Percentiles rank a stretch among this genome's conserved stretches.
These are phyloP conservation scores for Geopemphigus sp. DNA, from an alignment of 1,140 invertebrate species.

Conservation along the genomic window DNA sequence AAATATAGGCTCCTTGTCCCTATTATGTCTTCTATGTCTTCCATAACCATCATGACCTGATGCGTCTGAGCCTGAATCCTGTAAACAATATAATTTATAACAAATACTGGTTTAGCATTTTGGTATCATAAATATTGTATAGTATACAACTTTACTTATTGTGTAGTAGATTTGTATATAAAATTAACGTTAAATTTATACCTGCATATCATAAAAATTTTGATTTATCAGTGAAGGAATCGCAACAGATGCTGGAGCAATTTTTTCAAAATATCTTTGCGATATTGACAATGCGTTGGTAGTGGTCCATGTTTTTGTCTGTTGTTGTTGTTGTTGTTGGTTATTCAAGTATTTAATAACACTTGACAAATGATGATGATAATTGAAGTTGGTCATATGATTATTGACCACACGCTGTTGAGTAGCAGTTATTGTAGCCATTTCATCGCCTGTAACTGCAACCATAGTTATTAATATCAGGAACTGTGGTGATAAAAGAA, in stretches of 20 bases:
- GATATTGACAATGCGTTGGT: conserved; percentile 51
- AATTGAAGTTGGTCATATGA: conserved; percentile 45
- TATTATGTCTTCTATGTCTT: conserved; percentile 47
- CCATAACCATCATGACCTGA: conserved; percentile 44
- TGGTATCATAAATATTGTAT: too few species aligned
- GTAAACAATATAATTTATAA: neutral
- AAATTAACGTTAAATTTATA: neutral
- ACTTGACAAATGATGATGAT: conserved; percentile 48
- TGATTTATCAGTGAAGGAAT: conserved; percentile 35
- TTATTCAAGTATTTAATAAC: conserved; percentile 46
- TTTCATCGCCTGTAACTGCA: conserved; percentile 47
- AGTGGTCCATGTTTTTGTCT: conserved; percentile 35
- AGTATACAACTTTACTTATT: too few species aligned
- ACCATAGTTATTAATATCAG: conserved; percentile 30
- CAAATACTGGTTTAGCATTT: too few species aligned
- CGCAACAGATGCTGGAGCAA: conserved; percentile 19
- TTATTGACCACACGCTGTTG: conserved; percentile 41
- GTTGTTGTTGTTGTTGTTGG: conserved; percentile 28
- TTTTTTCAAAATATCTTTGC: conserved; percentile 51
- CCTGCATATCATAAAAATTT: conserved; percentile 48
- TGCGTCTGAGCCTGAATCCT: conserved; percentile 50
- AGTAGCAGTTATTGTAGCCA: conserved; percentile 43
- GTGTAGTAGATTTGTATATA: too few species aligned
- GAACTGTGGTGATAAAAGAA: neutral
- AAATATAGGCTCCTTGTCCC: conserved; percentile 52